Base-by-base conservation (phyloP, 2,797 vertebrate genomes). In the Myiotriccus ornatus region DNA sequence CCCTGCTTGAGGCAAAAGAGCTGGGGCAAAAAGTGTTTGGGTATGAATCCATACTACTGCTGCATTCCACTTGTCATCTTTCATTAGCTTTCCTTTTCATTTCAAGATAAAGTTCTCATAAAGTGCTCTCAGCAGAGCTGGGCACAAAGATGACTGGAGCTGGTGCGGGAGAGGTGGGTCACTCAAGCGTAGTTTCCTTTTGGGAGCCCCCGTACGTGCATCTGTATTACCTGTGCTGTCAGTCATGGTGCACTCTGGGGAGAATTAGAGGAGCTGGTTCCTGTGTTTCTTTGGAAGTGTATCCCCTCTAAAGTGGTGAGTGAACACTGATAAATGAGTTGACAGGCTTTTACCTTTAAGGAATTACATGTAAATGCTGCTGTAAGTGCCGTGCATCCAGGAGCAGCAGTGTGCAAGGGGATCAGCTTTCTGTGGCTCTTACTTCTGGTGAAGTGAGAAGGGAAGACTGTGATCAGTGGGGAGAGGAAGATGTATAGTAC, bases 381-480 rank as follows among this genome's bases (percentile, higher is more conserved):
- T 84, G 1, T 13, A 20, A 41, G 27, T 89, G 63, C 20, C 4
- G 0, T 8, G 34, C 3, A 6, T 76, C 44, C 47, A 41, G 34
- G 50, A 57, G 14, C 20, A 28, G 23, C 20, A 7, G 21, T 22
- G 43, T 62, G 44, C 7, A 32, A 60, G 30, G 1, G 1, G 15
- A 21, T 60, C 62, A 8, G 30, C 30, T 78, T 89, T 30, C 39
- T 47, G 9, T 23, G 22, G 19, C 56, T 76, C 25, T 18, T 37
- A 7, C 18, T 74, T 39, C 24, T 37, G 11, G 25, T 75, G 21
- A 25, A 53, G 3, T 52, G 32, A 28, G 52, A 64, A 59, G 44
- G 19, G 23, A 47, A 57, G 27, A 50, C 30, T 22, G 0, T 62
- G 20, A 30, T 34, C 1, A 0, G 10, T n/a, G 21, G 8, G 34